Evolutionary conservation across 1,140 invertebrate species (phyloP).

Genomic region (Aphis craccivora): DNA sequence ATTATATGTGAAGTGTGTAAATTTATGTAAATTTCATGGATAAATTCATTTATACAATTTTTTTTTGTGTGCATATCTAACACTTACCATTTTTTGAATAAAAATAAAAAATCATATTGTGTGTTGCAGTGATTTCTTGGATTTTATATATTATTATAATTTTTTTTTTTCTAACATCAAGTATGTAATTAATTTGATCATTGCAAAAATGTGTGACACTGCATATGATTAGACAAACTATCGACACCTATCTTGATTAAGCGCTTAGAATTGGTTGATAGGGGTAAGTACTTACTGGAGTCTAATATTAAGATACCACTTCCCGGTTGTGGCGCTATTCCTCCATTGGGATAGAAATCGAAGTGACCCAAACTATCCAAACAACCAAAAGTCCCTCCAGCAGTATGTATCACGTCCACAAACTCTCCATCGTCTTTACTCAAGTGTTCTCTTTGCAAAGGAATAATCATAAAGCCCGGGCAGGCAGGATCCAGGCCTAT

Average conservation of each 20-base stretch:
- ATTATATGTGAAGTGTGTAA: background rate
- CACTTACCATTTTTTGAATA: background rate
- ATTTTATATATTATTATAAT: background rate
- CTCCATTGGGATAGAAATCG: conserved; percentile 72
- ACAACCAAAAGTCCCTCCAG: background rate
- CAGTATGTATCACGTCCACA: conserved; percentile 65
- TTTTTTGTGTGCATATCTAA: background rate
- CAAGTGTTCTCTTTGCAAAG: conserved; percentile 60
- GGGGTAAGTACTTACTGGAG: background rate
- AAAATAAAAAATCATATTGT: background rate
- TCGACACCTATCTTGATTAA: background rate
- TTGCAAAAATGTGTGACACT: background rate
- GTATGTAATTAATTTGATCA: background rate
- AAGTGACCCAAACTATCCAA: background rate
- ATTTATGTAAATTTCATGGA: background rate
- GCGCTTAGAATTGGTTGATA: rapidly evolving
- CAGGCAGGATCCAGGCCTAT: conserved; percentile 27
- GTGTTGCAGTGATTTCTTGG: background rate
- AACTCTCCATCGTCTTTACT: conserved; percentile 66
- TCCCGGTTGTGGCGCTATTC: conserved; percentile 71
- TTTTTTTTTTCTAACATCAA: background rate
- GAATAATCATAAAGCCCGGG: background rate
- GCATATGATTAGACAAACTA: background rate
- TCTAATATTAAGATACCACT: background rate
- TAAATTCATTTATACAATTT: background rate